Evolutionary conservation across 1,140 invertebrate species (phyloP).

Genomic region (Psilanteris sp.): DNA sequence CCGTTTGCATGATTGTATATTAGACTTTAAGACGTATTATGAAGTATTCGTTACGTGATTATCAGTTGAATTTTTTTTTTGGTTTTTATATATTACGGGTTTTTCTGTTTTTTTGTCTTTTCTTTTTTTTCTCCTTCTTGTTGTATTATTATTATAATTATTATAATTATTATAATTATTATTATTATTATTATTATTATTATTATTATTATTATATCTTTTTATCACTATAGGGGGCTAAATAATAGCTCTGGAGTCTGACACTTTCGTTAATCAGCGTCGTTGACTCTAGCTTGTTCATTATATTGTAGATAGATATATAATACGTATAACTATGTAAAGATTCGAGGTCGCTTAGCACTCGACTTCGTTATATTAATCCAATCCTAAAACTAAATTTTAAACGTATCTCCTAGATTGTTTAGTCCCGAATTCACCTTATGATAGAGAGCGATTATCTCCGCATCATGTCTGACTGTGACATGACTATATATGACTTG

Average conservation of each 20-base stretch:
- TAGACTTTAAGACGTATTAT: slow-evolving; percentile 27
- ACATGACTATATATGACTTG: slow-evolving; percentile 14
- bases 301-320: slow-evolving; percentile 37
- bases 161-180: too few species aligned
- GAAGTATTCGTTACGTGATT: slow-evolving; percentile 33
- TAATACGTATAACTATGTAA: slow-evolving; percentile 33
- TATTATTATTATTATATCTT: too few species aligned
- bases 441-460: slow-evolving; percentile 62
- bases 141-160: too few species aligned
- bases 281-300: slow-evolving; percentile 38
- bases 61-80: slow-evolving; percentile 16
- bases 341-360: slow-evolving; percentile 33
- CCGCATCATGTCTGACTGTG: slow-evolving; percentile 1
- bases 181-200: too few species aligned
- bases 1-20: slow-evolving; percentile 25
- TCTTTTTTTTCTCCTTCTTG: slow-evolving; percentile 11
- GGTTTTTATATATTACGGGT: neutral
- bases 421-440: slow-evolving; percentile 62
- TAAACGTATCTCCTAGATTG: slow-evolving; percentile 39
- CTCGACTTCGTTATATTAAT: slow-evolving; percentile 31
- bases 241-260: slow-evolving; percentile 29
- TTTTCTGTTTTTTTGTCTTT: slow-evolving; percentile 14
- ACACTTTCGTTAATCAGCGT: slow-evolving; percentile 35
- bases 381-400: slow-evolving; percentile 43
- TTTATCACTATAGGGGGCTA: slow-evolving; percentile 17